Percentiles rank a stretch among this genome's conserved stretches.
phyloP scores from a whole-genome alignment of 2,888 invertebrate genomes.

The Noctua fimbriata region DNA sequence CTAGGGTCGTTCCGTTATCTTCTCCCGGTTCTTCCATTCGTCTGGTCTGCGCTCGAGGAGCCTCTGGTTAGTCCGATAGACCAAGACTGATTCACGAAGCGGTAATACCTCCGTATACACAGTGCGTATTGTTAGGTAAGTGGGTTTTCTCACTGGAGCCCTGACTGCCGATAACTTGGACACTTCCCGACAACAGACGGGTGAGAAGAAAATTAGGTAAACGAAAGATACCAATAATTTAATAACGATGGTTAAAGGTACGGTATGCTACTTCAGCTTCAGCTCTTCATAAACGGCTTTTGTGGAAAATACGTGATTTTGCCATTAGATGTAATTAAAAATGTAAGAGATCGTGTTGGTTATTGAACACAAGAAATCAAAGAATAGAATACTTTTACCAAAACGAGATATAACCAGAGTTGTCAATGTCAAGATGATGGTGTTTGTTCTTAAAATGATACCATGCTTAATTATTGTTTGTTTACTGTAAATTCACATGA shows the following conservation, averaged over 20 bases:
- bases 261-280: background rate
- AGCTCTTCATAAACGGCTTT: too few relatives aligned
- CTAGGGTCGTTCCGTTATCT: background rate
- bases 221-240: too few relatives aligned
- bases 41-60: background rate
- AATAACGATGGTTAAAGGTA: background rate
- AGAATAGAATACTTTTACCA: background rate
- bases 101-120: background rate
- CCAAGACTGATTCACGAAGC: background rate
- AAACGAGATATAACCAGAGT: background rate
- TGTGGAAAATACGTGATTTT: too few relatives aligned
- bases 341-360: background rate
- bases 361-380: background rate
- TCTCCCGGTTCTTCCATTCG: background rate
- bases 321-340: background rate
- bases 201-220: background rate
- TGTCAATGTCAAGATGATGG: conserved; percentile 10
- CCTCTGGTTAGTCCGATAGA: background rate
- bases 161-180: background rate
- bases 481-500: background rate
- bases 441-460: background rate
- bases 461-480: background rate
- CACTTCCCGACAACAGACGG: background rate
- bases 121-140: background rate
- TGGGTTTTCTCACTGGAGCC: background rate